Conservation (phyloP, 2,113 vertebrate species). For the Epinephelus fuscoguttatus region DNA sequence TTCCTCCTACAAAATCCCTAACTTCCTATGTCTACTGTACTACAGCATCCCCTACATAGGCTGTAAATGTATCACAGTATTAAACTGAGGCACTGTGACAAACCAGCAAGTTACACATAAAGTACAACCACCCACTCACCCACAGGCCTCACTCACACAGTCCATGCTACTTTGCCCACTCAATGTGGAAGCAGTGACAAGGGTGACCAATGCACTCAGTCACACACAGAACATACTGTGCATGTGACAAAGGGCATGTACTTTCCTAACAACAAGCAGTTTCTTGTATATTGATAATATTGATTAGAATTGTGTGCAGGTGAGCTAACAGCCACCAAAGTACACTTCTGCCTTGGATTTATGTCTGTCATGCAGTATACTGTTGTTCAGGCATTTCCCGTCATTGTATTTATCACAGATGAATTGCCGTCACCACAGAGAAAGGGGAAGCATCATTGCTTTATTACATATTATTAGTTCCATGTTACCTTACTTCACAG, state of each 20-base stretch:
- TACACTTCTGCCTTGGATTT: not conserved
- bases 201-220: constrained; percentile 36
- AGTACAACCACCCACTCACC: constrained; percentile 46
- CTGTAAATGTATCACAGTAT: constrained; percentile 12
- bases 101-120: constrained; percentile 45
- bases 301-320: not conserved
- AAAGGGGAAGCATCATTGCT: not conserved
- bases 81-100: constrained; percentile 35
- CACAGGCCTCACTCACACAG: constrained; percentile 54
- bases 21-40: constrained; percentile 3
- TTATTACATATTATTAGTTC: not conserved
- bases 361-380: not conserved
- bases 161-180: constrained; percentile 58
- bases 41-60: not conserved
- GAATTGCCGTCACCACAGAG: not conserved
- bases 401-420: not conserved
- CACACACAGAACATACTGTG: constrained; percentile 27
- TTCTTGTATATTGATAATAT: not conserved
- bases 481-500: not conserved
- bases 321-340: not conserved
- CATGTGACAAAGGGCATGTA: constrained; percentile 22
- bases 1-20: not conserved
- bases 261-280: not conserved
- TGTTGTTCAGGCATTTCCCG: not conserved
- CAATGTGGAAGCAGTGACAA: constrained; percentile 47